Percentiles rank a stretch among this genome's conserved stretches.
Conservation (phyloP, 1,140 invertebrate species). For the Pararge aegeria region DNA sequence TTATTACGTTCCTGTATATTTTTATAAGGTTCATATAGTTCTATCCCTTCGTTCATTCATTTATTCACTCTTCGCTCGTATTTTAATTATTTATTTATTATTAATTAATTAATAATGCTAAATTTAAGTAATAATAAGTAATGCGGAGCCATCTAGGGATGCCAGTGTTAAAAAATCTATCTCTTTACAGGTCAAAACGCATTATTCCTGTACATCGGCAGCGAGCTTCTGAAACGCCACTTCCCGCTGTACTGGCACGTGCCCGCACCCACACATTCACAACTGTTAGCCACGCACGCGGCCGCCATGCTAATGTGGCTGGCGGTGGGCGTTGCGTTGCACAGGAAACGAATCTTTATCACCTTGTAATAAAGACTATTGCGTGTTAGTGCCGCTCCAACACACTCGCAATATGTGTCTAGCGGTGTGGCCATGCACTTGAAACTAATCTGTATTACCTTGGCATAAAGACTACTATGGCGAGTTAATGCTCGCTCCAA, state of each 20-base stretch:
- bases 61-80: no score
- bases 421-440: neutral
- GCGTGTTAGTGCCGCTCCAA: no score
- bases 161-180: no score
- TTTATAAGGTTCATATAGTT: no score
- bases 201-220: constrained; percentile 89
- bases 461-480: neutral
- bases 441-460: neutral
- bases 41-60: no score
- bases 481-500: no score
- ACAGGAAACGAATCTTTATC: constrained; percentile 87
- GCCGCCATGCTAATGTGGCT: constrained; percentile 89
- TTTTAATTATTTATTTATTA: no score
- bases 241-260: constrained; percentile 88
- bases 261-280: constrained; percentile 83
- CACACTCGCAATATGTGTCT: no score
- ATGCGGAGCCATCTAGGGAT: no score
- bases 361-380: constrained; percentile 71
- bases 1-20: no score
- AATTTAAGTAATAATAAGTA: no score
- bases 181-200: constrained; percentile 87
- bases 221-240: constrained; percentile 85
- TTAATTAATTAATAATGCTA: no score
- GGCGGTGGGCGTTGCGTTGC: constrained; percentile 85
- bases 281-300: constrained; percentile 84